Evolutionary conservation across 2,888 invertebrate species (phyloP), one percentile per base, ranked within the genome.

Genomic region (Tethea ocularis): DNA sequence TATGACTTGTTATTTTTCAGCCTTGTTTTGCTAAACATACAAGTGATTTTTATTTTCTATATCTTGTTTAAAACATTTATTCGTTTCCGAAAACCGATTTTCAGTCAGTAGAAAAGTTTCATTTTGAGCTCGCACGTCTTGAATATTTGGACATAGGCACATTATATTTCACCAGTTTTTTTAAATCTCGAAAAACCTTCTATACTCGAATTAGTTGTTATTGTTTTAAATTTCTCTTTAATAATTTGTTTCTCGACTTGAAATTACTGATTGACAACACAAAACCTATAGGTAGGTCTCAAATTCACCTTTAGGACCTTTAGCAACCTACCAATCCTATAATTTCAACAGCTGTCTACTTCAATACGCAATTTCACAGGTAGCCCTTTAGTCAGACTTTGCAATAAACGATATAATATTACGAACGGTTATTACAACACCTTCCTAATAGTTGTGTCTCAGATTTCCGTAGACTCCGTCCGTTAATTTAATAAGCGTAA

Each of bases 401-500:
- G 64, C 59, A 58, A 57, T 36, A 60, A 62, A 62, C 56, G 57
- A 59, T 61, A 57, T 55, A 52, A 60, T 51, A 58, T 58, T 54
- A 64, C 67, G 26, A 64, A 61, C 63, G 61, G 67, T 61, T 62
- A 69, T 81, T 80, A 66, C 80, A 60, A 73, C 80, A 81, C 72
- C 71, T 71, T 59, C 62, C 58, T 78, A 76, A 74, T 71, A 70
- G 73, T 68, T 64, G 63, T 72, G 65, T 66, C 67, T 84, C 71
- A 46, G 60, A 66, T 82, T 77, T 74, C 74, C 71, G 62, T 64
- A 68, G 60, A 64, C 62, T 68, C 57, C 64, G 61, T 70, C 74
- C 62, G 75, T 68, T 76, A 75, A 80, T 75, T 74, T 80, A 84
- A 81, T 78, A 82, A 69, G 68, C 78, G 76, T 77, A 75, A 75